phyloP scores from a whole-genome alignment of 2,113 vertebrate species.

The Leptobrachium ailaonicum region DNA sequence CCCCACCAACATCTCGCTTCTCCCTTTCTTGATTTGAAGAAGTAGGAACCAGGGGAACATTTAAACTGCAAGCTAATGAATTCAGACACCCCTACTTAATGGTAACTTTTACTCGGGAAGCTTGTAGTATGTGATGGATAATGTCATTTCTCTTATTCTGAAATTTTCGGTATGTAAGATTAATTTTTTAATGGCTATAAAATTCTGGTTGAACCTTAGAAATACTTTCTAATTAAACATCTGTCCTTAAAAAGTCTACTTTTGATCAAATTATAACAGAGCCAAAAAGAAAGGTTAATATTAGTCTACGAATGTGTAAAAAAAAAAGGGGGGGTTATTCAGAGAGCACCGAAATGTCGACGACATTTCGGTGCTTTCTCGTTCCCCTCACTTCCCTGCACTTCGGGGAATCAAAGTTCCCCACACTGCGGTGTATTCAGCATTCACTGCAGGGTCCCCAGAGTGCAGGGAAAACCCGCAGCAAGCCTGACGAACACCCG shows the following conservation, averaged over 20 bases:
- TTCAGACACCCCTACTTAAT: conserved; percentile 6
- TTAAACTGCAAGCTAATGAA: conserved; percentile 12
- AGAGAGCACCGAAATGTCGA: too few species aligned
- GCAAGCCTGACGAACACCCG: too few species aligned
- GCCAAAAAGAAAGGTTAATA: not conserved
- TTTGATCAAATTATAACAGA: not conserved
- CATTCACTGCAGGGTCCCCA: too few species aligned
- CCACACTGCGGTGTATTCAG: too few species aligned
- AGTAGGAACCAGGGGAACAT: conserved; percentile 19
- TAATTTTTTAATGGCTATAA: conserved; percentile 30
- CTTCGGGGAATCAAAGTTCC: too few species aligned
- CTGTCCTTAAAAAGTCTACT: not conserved
- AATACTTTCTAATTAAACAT: conserved; percentile 33
- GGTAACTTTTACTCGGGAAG: not conserved
- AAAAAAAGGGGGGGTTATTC: too few species aligned
- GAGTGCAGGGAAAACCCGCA: too few species aligned
- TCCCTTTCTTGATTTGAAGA: not conserved
- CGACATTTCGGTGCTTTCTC: too few species aligned
- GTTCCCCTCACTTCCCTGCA: too few species aligned
- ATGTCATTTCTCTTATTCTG: conserved; percentile 24
- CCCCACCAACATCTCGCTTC: too few species aligned
- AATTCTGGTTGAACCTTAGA: not conserved
- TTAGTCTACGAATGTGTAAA: too few species aligned
- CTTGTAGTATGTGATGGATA: conserved; percentile 17
- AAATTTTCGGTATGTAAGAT: conserved; percentile 1